Conservation (phyloP, 2,888 invertebrate genomes). For the Cryptus viduatorius region DNA sequence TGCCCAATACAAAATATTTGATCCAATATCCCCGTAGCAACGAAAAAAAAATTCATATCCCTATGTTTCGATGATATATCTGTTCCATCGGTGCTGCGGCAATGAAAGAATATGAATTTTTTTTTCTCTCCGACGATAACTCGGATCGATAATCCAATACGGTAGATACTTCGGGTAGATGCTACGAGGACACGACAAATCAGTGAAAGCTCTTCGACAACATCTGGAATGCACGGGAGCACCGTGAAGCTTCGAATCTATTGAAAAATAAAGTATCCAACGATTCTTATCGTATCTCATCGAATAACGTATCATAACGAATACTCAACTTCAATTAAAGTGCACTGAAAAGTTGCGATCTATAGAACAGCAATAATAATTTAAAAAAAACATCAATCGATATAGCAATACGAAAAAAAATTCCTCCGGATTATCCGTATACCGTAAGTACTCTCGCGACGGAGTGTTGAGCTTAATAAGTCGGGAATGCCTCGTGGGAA, state of each 20-base stretch:
- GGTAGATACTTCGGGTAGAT: not conserved
- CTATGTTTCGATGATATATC: not conserved
- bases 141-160: slow-evolving; percentile 1
- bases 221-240: too few species aligned
- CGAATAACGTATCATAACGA: not conserved
- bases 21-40: not conserved
- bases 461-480: slow-evolving; percentile 7
- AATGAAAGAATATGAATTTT: not conserved
- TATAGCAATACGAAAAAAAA: not conserved
- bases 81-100: not conserved
- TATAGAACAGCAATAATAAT: not conserved
- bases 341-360: not conserved
- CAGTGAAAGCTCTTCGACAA: not conserved
- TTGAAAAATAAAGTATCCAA: too few species aligned
- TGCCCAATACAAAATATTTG: not conserved
- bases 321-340: not conserved
- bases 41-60: slow-evolving; percentile 2
- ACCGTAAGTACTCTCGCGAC: not conserved
- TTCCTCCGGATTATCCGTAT: not conserved
- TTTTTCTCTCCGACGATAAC: not conserved
- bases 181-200: not conserved
- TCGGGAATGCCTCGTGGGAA: not conserved
- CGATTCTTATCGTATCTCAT: not conserved
- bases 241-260: too few species aligned
- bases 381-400: not conserved